A percentile compares a stretch with the other conserved stretches of the same genome.
These are phyloP conservation scores for Leptoclinus maculatus DNA, from an alignment of 2,797 vertebrate species.

Conservation along the genomic window DNA sequence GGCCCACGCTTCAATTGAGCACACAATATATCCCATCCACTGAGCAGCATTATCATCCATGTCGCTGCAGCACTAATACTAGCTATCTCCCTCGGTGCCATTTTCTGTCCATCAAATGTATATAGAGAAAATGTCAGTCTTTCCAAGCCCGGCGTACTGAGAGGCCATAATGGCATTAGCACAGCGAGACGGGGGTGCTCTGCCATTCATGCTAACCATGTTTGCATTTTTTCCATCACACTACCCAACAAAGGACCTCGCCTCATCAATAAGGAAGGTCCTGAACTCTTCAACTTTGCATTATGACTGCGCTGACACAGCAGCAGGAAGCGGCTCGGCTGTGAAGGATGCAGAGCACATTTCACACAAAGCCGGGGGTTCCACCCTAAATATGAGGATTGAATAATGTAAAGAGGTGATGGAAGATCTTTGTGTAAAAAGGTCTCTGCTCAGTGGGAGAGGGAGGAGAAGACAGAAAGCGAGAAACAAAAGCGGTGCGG, in stretches of 20 bases:
- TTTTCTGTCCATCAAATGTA: conserved; percentile 77
- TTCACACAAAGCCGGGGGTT: conserved; percentile 65
- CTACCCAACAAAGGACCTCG: conserved; percentile 70
- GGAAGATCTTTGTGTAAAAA: conserved; percentile 73
- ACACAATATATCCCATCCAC: conserved; percentile 60
- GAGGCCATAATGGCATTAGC: conserved; percentile 80
- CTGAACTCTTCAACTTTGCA: conserved; percentile 82
- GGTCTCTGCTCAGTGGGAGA: conserved; percentile 63
- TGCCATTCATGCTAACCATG: conserved; percentile 78
- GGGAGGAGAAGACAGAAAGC: conserved; percentile 42
- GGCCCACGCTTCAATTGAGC: conserved; percentile 60
- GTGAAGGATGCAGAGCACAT: conserved; percentile 60
- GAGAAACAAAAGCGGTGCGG: conserved; percentile 65
- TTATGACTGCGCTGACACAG: conserved; percentile 73
- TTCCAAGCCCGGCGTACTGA: conserved; percentile 60
- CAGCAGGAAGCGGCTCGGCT: conserved; percentile 64
- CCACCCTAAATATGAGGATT: conserved; percentile 74
- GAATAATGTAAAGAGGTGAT: conserved; percentile 78
- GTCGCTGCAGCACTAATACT: conserved; percentile 66
- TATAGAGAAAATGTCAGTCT: conserved; percentile 81
- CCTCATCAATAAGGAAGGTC: conserved; percentile 79
- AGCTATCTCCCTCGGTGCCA: conserved; percentile 74
- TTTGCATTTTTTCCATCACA: conserved; percentile 78
- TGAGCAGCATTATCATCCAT: conserved; percentile 70
- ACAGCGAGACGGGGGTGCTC: conserved; percentile 72